These are phyloP conservation scores for Alectoris magna DNA, from an alignment of 2,797 vertebrate genomes.

Conservation along the genomic window DNA sequence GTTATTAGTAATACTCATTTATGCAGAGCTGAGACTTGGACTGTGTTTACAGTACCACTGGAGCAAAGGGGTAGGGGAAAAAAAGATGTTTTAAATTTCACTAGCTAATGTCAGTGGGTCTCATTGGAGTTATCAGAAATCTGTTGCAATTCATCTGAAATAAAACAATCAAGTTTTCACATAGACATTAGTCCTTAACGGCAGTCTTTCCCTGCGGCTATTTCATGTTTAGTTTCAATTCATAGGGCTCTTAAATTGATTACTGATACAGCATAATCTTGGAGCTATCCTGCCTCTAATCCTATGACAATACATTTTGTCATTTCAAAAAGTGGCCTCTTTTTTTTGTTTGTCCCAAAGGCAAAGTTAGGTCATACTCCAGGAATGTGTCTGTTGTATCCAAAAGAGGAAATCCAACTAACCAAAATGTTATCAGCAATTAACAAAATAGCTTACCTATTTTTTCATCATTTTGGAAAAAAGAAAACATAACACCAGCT, in stretches of 20 bases:
- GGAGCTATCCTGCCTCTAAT: conserved; percentile 60
- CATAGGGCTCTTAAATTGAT: conserved; percentile 39
- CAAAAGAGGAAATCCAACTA: conserved; percentile 72
- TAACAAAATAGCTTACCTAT: conserved; percentile 72
- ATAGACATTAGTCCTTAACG: background rate
- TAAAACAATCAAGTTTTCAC: conserved; percentile 43
- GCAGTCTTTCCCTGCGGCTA: background rate
- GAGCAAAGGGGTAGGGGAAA: background rate
- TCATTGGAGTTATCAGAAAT: background rate
- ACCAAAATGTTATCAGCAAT: conserved; percentile 78
- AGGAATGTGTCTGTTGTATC: conserved; percentile 71
- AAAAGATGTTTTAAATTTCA: background rate
- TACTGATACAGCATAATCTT: conserved; percentile 53
- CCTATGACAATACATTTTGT: conserved; percentile 76
- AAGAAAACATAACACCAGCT: conserved; percentile 60
- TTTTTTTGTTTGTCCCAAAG: conserved; percentile 65
- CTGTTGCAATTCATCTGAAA: background rate
- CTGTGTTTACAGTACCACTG: background rate
- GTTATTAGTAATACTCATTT: background rate
- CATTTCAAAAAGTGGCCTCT: conserved; percentile 66
- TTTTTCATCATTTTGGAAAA: conserved; percentile 60
- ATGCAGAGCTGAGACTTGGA: background rate
- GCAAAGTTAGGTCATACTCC: conserved; percentile 66
- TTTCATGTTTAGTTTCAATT: conserved; percentile 60
- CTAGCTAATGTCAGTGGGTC: background rate